A percentile compares a stretch with the other conserved stretches of the same genome.
phyloP scores from a whole-genome alignment of 2,797 vertebrate genomes.

The Clarias platycephalus region DNA sequence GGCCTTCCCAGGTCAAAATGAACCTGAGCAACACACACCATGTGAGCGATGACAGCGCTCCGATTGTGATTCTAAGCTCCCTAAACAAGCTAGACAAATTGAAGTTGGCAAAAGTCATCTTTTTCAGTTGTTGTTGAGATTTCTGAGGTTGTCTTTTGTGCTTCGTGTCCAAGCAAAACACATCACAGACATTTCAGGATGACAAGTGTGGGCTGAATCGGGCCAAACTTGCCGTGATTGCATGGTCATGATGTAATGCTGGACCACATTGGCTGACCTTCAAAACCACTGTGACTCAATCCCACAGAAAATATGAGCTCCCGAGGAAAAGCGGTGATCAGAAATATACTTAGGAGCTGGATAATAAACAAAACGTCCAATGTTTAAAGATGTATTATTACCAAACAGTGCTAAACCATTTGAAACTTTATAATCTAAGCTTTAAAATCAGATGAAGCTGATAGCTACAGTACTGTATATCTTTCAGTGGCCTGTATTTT shows the following conservation, averaged over 20 bases:
- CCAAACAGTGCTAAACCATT: not conserved
- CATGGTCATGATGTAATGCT: conserved; percentile 13
- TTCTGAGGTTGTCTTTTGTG: not conserved
- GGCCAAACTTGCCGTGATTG: not conserved
- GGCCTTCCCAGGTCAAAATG: not conserved
- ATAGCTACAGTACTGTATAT: too few relatives aligned
- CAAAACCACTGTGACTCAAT: not conserved
- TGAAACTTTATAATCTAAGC: not conserved
- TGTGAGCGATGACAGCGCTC: not conserved
- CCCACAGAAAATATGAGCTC: not conserved
- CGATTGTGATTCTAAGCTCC: not conserved
- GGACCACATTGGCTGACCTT: not conserved
- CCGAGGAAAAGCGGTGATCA: not conserved
- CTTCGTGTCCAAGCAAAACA: not conserved
- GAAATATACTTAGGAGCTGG: not conserved
- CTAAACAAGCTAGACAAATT: not conserved
- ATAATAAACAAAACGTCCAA: conserved; percentile 8
- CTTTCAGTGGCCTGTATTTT: not conserved
- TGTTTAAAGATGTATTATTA: not conserved
- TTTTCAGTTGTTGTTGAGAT: not conserved
- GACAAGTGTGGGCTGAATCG: not conserved
- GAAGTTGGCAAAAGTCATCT: not conserved
- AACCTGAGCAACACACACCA: not conserved
- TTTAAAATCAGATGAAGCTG: not conserved
- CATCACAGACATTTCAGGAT: not conserved